These are phyloP conservation scores for Larimichthys polyactis DNA, from an alignment of 2,113 vertebrate genomes.

Conservation along the genomic window DNA sequence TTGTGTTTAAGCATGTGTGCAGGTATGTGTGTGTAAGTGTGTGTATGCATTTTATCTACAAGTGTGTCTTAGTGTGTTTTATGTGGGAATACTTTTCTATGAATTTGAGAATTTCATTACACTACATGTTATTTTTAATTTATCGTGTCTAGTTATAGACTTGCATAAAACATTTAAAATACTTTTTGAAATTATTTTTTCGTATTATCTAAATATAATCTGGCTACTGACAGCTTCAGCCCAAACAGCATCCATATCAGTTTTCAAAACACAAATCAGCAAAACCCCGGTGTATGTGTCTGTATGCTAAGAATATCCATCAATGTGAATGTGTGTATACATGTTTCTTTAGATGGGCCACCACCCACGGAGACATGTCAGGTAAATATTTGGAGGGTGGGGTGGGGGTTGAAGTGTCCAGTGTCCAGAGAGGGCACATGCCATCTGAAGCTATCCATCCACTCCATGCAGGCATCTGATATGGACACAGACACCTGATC, in stretches of 20 bases:
- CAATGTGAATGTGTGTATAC: constrained; percentile 71
- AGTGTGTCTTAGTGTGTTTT: neutral
- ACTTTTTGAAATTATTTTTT: neutral
- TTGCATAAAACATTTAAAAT: neutral
- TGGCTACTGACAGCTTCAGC: constrained; percentile 2
- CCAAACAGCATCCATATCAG: constrained; percentile 43
- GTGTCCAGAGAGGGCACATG: constrained; percentile 74
- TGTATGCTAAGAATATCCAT: constrained; percentile 64
- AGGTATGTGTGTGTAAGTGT: constrained; percentile 34
- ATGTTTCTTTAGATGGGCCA: constrained; percentile 71
- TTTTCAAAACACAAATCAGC: constrained; percentile 67
- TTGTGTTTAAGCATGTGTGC: constrained; percentile 65
- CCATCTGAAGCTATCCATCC: constrained; percentile 65
- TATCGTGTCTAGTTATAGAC: neutral
- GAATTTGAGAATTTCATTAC: neutral
- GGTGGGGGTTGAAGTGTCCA: constrained; percentile 73
- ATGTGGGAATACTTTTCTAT: neutral
- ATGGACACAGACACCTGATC: constrained; percentile 83
- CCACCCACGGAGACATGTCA: constrained; percentile 86
- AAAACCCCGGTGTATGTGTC: constrained; percentile 51
- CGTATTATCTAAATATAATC: neutral
- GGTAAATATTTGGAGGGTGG: constrained; percentile 79
- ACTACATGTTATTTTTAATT: neutral
- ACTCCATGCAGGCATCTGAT: constrained; percentile 54
- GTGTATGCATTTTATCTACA: constrained; percentile 5